Evolutionary conservation across 2,797 vertebrate species (phyloP).

Genomic region (Mus spretus): DNA sequence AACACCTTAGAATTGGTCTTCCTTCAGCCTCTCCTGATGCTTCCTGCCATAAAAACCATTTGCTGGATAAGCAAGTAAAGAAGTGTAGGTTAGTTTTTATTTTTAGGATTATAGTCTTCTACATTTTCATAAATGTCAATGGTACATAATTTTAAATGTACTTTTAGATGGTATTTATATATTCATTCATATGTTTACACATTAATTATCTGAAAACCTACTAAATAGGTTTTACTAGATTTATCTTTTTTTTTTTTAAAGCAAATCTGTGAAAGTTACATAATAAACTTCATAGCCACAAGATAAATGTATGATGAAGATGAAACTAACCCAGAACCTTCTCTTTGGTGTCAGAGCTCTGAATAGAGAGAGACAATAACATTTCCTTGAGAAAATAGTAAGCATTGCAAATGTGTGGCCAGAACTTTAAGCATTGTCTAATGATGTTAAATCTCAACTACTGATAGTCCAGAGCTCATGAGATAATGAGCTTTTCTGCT

Average conservation of each 20-base stretch:
- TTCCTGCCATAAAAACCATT: background rate
- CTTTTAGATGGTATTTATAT: background rate
- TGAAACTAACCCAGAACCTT: background rate
- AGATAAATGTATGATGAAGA: background rate
- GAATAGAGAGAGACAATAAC: conserved; percentile 45
- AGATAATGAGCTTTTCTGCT: background rate
- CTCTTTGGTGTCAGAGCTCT: background rate
- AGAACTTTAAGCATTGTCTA: conserved; percentile 6
- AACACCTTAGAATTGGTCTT: background rate
- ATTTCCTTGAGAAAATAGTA: conserved; percentile 7
- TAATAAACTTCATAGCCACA: background rate
- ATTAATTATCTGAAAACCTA: background rate
- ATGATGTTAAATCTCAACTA: background rate
- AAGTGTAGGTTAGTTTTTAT: background rate
- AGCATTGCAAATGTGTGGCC: background rate
- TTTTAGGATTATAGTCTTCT: background rate
- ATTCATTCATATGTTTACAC: background rate
- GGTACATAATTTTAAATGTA: background rate
- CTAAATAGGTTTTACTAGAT: background rate
- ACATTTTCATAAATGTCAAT: background rate
- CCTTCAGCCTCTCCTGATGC: background rate
- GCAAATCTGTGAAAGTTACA: background rate
- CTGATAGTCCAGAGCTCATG: background rate
- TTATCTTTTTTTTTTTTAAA: conserved; percentile 3
- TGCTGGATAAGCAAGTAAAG: conserved; percentile 26